phyloP scores from a whole-genome alignment of 2,888 invertebrate genomes.

The Apodemia mormo region DNA sequence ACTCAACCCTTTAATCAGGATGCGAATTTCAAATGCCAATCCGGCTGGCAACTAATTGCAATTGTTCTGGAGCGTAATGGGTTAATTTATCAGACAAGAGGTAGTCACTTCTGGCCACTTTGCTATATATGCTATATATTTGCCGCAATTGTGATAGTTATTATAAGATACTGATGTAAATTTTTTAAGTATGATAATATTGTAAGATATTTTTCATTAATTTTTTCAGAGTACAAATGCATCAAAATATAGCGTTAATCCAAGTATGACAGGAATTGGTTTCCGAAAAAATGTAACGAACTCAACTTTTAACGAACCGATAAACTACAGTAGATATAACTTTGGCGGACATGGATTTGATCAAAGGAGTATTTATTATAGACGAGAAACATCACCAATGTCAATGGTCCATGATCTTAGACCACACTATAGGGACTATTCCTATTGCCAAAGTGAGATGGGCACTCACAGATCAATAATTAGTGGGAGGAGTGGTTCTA shows the following conservation, averaged over 20 bases:
- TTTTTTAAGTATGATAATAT: too few relatives aligned
- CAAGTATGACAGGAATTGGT: slow-evolving; percentile 1
- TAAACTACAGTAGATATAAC: slow-evolving; percentile 47
- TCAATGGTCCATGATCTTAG: slow-evolving; percentile 49
- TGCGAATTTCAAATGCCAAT: too few relatives aligned
- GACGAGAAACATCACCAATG: slow-evolving; percentile 56
- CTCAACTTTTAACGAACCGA: slow-evolving; percentile 48
- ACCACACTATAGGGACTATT: slow-evolving; percentile 45
- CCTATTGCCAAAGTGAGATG: slow-evolving; percentile 44
- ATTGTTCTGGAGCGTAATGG: too few relatives aligned
- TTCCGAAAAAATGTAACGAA: slow-evolving; percentile 46
- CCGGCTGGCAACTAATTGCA: too few relatives aligned
- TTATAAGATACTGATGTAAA: too few relatives aligned
- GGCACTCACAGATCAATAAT: slow-evolving; percentile 24
- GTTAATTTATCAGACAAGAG: too few relatives aligned
- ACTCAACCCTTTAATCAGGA: too few relatives aligned
- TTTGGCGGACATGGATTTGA: slow-evolving; percentile 45
- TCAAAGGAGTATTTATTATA: slow-evolving; percentile 49
- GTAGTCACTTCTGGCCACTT: too few relatives aligned
- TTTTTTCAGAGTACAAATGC: background rate
- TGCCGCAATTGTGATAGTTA: too few relatives aligned
- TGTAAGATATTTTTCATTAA: background rate
- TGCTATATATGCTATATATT: too few relatives aligned
- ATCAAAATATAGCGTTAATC: background rate
- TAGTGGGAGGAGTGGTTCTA: slow-evolving; percentile 43